Evolutionary conservation across 2,888 invertebrate species (phyloP).

Genomic region (Cerastis rubricosa): DNA sequence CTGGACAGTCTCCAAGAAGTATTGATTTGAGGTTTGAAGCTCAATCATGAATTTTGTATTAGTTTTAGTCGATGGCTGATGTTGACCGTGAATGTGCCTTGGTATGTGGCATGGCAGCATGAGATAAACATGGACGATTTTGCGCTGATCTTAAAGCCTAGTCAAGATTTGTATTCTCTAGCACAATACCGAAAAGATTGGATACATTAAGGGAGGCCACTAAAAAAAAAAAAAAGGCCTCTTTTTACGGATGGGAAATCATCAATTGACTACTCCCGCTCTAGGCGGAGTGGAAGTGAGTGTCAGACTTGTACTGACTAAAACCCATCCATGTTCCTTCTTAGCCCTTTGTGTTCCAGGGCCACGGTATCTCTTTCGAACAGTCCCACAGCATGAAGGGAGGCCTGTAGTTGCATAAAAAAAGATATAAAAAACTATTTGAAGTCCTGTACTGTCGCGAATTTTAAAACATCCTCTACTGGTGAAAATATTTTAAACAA

Average conservation of each 20-base stretch:
- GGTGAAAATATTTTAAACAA: not conserved
- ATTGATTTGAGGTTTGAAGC: not conserved
- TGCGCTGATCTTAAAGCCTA: not conserved
- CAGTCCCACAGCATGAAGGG: no score
- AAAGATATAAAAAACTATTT: no score
- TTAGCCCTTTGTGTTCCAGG: no score
- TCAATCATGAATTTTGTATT: conserved; percentile 15
- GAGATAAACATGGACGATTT: not conserved
- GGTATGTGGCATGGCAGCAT: not conserved
- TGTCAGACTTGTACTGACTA: no score
- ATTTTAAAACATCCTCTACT: not conserved
- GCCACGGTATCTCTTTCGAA: no score
- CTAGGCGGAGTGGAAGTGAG: no score
- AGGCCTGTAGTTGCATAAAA: not conserved
- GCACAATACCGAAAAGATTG: not conserved
- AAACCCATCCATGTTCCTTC: no score
- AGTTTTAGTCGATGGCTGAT: not conserved
- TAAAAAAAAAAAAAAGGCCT: no score
- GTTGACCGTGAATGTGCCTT: not conserved
- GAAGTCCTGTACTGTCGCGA: not conserved
- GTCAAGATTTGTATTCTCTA: not conserved
- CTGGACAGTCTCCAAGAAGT: conserved; percentile 29
- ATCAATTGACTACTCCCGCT: no score
- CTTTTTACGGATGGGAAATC: no score
- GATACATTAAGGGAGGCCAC: not conserved